Evolutionary conservation across 2,113 vertebrate genomes (phyloP), one percentile per base, ranked within the genome.

Genomic region (Chelonoidis abingdonii): DNA sequence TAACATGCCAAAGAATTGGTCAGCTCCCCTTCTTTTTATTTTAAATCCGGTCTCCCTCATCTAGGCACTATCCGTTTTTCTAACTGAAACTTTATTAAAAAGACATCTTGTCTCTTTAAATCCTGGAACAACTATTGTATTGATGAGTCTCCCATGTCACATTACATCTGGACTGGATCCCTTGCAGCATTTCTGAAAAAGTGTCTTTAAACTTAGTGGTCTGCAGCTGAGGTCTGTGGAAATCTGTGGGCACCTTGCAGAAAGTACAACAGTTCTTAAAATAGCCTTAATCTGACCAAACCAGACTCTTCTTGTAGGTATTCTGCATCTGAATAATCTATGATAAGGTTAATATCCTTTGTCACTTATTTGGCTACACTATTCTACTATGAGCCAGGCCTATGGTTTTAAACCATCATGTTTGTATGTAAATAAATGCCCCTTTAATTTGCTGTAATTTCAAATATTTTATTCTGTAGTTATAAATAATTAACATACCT

Each of bases 381-480:
- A 83, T 57, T 89, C 6, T 84, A 50, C 54, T 87, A 52, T 57
- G 92, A 92, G 89, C 83, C 93, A 94, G 86, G 87, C 52, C 92
- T 94, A 69, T 91, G 94, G 84, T 94, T 95, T 86, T 92, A 95
- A 97, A 89, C 59, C 95, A 96, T 96, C 89, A 50, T 96, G 87
- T 97, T 97, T 97, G 85, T 88, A 81, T 80, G 90, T 94, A 94
- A 97, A 97, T 96, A 95, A 97, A 95, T 95, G 29, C 82, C 22
- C 85, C 89, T 97, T 97, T 97, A 98, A 98, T 98, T 95, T 96
- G 89, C 83, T 95, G 75, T 95, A 97, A 98, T 98, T 97, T 93
- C 88, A 97, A 94, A 54, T 89, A 96, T 97, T 92, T 94, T 98
- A 85, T 96, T 97, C 94, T 96, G 85, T 75, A 97, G 91, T 87